Conservation (phyloP, 2,888 invertebrate genomes). For the Macroteleia sp. region DNA sequence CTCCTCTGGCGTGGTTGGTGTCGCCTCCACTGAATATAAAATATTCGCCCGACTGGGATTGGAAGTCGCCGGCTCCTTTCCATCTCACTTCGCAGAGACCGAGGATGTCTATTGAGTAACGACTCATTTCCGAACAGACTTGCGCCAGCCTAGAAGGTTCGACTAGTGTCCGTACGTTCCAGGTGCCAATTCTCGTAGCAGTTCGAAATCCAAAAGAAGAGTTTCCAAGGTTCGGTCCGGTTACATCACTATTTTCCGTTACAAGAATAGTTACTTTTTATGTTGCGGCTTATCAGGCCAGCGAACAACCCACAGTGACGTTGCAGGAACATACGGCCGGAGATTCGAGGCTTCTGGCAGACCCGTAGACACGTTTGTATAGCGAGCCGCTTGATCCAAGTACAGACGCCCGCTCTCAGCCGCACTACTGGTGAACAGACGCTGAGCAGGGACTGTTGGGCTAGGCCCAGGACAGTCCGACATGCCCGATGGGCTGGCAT, state of each 20-base stretch:
- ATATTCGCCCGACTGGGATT: not conserved
- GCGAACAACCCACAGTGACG: constrained; percentile 16
- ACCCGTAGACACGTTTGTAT: constrained; percentile 13
- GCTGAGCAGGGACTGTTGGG: not conserved
- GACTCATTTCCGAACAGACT: constrained; percentile 8
- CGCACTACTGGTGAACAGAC: constrained; percentile 23
- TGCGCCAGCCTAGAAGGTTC: constrained; percentile 7
- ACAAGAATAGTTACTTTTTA: constrained; percentile 14
- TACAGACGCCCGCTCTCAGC: constrained; percentile 22
- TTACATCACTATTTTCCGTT: constrained; percentile 15
- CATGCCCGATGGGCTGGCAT: not conserved
- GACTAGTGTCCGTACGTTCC: not conserved
- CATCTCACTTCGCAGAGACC: constrained; percentile 10
- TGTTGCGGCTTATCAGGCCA: constrained; percentile 25
- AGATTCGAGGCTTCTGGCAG: not conserved
- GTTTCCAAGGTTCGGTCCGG: constrained; percentile 7
- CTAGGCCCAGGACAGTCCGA: too few relatives aligned
- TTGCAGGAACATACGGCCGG: constrained; percentile 12
- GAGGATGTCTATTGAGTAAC: constrained; percentile 12
- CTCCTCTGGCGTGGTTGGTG: not conserved
- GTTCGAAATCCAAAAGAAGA: not conserved
- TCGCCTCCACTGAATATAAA: constrained; percentile 17
- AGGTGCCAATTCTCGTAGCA: constrained; percentile 14
- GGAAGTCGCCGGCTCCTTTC: constrained; percentile 6
- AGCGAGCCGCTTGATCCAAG: constrained; percentile 23